phyloP scores from a whole-genome alignment of 2,113 vertebrate species.

The Neolamprologus variostigma region DNA sequence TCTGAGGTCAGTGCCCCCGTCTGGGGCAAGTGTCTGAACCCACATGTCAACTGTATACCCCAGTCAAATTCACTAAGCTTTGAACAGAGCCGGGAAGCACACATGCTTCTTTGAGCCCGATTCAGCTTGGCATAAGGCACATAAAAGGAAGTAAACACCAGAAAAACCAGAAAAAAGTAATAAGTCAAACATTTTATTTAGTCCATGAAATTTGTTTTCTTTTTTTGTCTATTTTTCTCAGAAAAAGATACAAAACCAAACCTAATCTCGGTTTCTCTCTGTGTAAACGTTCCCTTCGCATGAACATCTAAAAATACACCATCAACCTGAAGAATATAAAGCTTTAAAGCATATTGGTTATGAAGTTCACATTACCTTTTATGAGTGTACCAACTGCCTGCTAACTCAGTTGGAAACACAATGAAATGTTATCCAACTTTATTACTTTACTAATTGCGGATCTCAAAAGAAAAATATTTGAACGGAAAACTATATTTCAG shows the following conservation, averaged over 20 bases:
- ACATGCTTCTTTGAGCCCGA: constrained; percentile 34
- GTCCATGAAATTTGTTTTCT: background rate
- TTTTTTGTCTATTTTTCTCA: background rate
- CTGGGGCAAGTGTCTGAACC: constrained; percentile 55
- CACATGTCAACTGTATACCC: constrained; percentile 43
- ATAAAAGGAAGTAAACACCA: constrained; percentile 22
- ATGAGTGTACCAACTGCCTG: background rate
- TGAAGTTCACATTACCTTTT: constrained; percentile 2
- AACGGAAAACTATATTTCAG: background rate
- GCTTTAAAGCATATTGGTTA: background rate
- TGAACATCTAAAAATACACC: background rate
- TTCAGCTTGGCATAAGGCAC: constrained; percentile 30
- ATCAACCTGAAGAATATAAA: background rate
- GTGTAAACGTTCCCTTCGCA: rapidly evolving
- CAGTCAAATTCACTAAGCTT: constrained; percentile 61
- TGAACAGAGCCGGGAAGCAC: constrained; percentile 33
- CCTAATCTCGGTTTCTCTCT: background rate
- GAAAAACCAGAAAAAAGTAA: background rate
- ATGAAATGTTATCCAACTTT: background rate
- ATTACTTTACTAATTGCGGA: background rate
- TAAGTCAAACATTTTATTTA: background rate
- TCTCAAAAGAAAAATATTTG: background rate
- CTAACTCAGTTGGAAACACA: background rate
- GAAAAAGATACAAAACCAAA: background rate
- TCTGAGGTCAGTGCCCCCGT: constrained; percentile 49